Percentiles rank a stretch among this genome's conserved stretches.
Conservation (phyloP, 2,888 invertebrate species). For the Standfussiana lucernea region DNA sequence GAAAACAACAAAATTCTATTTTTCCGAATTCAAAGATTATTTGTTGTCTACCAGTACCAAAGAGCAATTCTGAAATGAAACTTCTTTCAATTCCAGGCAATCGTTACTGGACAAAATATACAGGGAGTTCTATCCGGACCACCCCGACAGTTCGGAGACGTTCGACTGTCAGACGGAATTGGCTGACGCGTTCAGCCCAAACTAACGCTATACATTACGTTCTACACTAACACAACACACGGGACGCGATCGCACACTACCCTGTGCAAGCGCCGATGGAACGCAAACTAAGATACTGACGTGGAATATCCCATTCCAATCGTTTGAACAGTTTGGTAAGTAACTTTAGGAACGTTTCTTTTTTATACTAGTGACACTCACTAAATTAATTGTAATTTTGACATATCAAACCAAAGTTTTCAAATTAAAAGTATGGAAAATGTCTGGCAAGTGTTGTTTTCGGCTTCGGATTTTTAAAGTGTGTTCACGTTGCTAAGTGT, state of each 20-base stretch:
- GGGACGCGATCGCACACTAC: conserved; percentile 66
- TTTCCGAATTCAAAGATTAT: neutral
- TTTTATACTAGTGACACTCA: conserved; percentile 58
- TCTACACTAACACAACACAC: conserved; percentile 59
- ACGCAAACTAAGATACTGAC: conserved; percentile 49
- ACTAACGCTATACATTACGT: conserved; percentile 74
- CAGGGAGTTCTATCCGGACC: conserved; percentile 94
- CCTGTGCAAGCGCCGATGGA: conserved; percentile 47
- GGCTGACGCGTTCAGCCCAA: conserved; percentile 81
- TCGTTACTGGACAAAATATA: conserved; percentile 94
- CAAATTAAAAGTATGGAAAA: conserved; percentile 50
- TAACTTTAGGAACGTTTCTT: conserved; percentile 43
- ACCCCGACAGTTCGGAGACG: conserved; percentile 91
- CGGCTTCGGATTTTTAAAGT: conserved; percentile 47
- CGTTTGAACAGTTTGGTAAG: conserved; percentile 55
- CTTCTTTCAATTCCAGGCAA: conserved; percentile 90
- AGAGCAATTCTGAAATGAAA: neutral
- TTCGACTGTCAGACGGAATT: conserved; percentile 87
- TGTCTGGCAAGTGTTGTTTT: conserved; percentile 16
- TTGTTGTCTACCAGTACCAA: neutral
- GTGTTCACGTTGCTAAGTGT: conserved; percentile 68
- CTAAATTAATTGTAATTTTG: conserved; percentile 61
- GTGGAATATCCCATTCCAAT: conserved; percentile 41
- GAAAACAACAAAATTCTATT: neutral
- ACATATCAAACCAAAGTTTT: conserved; percentile 66